Percentiles rank a stretch among this genome's conserved stretches.
phyloP scores from a whole-genome alignment of 2,113 vertebrate species.

The Eretmochelys imbricata region DNA sequence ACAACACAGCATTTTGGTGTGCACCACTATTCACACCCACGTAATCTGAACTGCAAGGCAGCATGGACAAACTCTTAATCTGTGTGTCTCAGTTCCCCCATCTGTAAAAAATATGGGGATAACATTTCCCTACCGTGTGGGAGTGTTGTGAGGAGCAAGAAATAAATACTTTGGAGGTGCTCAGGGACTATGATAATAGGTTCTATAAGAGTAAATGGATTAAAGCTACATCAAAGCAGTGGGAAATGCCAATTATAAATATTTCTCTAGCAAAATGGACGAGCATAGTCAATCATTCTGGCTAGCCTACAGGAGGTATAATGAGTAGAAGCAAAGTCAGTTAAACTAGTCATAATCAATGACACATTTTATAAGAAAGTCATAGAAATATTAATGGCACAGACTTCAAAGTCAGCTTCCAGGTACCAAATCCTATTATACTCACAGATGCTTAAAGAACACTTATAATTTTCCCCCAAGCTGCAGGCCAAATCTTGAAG shows the following conservation, averaged over 20 bases:
- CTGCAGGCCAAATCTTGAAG: background rate
- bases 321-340: slow-evolving; percentile 2
- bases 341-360: background rate
- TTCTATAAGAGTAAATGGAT: background rate
- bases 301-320: background rate
- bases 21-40: background rate
- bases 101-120: background rate
- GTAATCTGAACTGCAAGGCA: background rate
- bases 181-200: background rate
- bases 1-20: background rate
- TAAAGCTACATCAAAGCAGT: background rate
- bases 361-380: slow-evolving; percentile 5
- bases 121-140: background rate
- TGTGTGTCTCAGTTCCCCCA: background rate
- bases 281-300: accelerated
- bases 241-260: background rate
- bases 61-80: background rate
- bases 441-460: slow-evolving; percentile 3
- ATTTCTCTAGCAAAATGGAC: background rate
- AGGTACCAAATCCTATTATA: background rate
- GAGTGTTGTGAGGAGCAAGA: background rate
- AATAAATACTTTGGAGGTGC: background rate
- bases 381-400: background rate
- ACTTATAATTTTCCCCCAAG: background rate
- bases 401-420: slow-evolving; percentile 9